phyloP scores from a whole-genome alignment of 2,113 vertebrate species.

The Pachycephala philippinensis region DNA sequence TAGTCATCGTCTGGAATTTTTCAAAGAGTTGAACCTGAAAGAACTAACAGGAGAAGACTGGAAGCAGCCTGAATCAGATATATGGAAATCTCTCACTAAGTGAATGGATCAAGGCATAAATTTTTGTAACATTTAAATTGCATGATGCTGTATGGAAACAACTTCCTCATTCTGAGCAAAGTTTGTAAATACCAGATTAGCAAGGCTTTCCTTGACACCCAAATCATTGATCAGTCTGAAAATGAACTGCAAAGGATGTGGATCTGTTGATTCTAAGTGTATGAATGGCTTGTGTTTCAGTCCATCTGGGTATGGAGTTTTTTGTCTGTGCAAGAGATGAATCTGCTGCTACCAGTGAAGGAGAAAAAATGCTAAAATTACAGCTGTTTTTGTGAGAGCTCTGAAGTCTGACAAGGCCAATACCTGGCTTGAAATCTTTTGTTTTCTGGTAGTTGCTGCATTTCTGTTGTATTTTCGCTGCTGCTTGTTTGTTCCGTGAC shows the following conservation, averaged over 20 bases:
- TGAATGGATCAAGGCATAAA: not conserved
- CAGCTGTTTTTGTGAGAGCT: not conserved
- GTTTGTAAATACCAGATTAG: not conserved
- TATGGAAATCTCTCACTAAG: slow-evolving; percentile 48
- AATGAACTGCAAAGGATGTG: not conserved
- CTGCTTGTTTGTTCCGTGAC: not conserved
- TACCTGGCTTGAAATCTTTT: not conserved
- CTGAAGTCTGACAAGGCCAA: not conserved
- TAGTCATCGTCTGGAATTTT: slow-evolving; percentile 77
- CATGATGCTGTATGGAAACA: not conserved
- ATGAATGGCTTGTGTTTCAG: not conserved
- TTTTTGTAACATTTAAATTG: not conserved
- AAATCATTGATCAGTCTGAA: not conserved
- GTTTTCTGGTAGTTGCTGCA: not conserved
- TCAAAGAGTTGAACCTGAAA: slow-evolving; percentile 64
- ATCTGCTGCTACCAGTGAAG: not conserved
- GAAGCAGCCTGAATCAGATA: slow-evolving; percentile 67
- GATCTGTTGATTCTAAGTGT: not conserved
- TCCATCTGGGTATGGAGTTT: not conserved
- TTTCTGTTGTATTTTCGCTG: not conserved
- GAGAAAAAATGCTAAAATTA: not conserved
- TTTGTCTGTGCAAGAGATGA: not conserved
- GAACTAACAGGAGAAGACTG: slow-evolving; percentile 64
- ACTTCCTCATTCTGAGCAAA: not conserved
- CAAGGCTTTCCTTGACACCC: not conserved